Base-by-base conservation (phyloP, 2,113 vertebrate genomes). In the Brienomyrus longianalis region DNA sequence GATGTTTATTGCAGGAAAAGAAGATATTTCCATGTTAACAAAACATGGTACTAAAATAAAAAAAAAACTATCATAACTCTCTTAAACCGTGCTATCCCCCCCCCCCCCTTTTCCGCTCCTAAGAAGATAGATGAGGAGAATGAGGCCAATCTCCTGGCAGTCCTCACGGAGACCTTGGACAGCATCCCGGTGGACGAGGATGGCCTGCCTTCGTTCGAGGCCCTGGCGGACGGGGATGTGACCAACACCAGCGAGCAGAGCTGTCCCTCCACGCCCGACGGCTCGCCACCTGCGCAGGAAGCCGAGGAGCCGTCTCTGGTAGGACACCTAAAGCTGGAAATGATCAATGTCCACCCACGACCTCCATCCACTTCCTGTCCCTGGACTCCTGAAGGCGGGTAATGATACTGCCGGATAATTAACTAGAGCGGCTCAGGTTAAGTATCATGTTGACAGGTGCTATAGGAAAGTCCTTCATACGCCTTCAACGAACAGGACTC, bases 91-190 rank as follows among this genome's bases (percentile, higher is more conserved):
- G 93, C 94, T 94, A 93, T 95, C 52, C 89, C 92, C 7, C 48
- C 90, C 54, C 89, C 92, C 7, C 48, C 90, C 59, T 90, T 85
- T 88, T 89, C 80, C 92, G 90, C 92, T 92, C 92, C 94, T 93
- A 96, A 99, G 98, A 99, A 99, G 97, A 98, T 99, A 98, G 98
- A 99, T 96, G 98, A 99, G 96, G 98, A 99, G 95, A 99, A 97
- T 91, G 98, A 99, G 96, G 98, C 98, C 91, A 99, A 99, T 96
- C 97, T 99, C 96, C 97, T 99, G 96, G 98, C 98, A 80, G 98
- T 99, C 94, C 98, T 99, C 94, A 99, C 98, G 93, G 98, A 99
- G 95, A 99, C 98, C 89, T 96, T 99, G 97, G 98, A 99, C 96
- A 99, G 97, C 95, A 98, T 99, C 96, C 98, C 98, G 47, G 98